phyloP scores from a whole-genome alignment of 2,113 vertebrate species.

The Dasyprocta punctata region DNA sequence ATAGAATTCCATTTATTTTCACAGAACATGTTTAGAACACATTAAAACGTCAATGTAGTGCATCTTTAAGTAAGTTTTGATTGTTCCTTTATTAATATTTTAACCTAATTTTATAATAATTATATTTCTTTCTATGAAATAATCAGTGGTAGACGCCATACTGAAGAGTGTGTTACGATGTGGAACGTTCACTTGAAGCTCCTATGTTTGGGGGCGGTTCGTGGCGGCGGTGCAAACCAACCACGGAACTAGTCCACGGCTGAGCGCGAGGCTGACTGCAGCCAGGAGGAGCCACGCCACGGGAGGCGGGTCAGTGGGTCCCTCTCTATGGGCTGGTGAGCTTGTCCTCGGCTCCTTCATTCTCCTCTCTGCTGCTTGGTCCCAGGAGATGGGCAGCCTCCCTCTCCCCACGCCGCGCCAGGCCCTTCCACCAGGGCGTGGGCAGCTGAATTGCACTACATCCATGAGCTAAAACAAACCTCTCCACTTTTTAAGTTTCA shows the following conservation, averaged over 20 bases:
- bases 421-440: rapidly evolving
- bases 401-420: too few species aligned
- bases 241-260: rapidly evolving
- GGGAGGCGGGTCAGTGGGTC: not conserved
- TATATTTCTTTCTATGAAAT: not conserved
- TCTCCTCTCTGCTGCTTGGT: not conserved
- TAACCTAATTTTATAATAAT: not conserved
- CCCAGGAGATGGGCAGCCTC: not conserved
- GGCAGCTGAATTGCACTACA: not conserved
- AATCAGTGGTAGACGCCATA: not conserved
- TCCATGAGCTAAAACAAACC: not conserved
- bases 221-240: not conserved
- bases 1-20: not conserved
- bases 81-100: not conserved
- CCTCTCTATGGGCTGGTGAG: not conserved
- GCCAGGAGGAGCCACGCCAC: too few species aligned
- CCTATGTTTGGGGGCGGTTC: not conserved
- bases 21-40: not conserved
- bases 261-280: not conserved
- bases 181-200: not conserved
- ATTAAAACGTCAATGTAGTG: not conserved
- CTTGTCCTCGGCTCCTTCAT: not conserved
- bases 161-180: not conserved
- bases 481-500: not conserved
- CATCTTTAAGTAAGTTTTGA: not conserved